Percentiles rank a stretch among this genome's conserved stretches.
Evolutionary conservation across 2,888 invertebrate genomes (phyloP).

Genomic region (Pristionchus fissidentatus): DNA sequence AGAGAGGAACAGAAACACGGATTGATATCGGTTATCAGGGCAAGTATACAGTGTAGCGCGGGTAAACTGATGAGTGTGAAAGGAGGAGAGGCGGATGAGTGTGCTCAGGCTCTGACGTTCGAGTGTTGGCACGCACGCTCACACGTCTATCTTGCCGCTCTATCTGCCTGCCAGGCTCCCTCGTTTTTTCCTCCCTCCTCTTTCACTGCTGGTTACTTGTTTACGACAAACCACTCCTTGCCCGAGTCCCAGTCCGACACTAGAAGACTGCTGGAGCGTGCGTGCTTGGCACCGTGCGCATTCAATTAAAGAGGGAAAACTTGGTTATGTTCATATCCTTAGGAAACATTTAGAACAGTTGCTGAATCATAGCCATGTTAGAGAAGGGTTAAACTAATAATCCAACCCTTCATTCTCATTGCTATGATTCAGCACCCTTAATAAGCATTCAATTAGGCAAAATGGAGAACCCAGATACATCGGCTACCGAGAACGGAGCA

Average conservation of each 20-base stretch:
- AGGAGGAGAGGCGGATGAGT: neutral
- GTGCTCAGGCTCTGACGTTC: conserved; percentile 29
- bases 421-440: too few relatives aligned
- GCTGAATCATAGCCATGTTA: neutral
- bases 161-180: conserved; percentile 27
- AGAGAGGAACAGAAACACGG: conserved; percentile 13
- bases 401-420: too few relatives aligned
- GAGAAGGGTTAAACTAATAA: neutral
- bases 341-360: neutral
- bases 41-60: too few relatives aligned
- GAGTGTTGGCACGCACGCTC: neutral
- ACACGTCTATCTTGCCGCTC: conserved; percentile 5
- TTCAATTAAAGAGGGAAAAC: neutral
- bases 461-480: too few relatives aligned
- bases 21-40: conserved; percentile 18
- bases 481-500: too few relatives aligned
- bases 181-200: neutral
- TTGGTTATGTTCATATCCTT: too few relatives aligned
- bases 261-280: neutral
- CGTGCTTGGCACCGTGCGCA: conserved; percentile 37
- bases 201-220: conserved; percentile 41
- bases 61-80: conserved; percentile 42
- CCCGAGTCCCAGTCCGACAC: neutral
- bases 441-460: too few relatives aligned
- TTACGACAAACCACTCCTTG: conserved; percentile 35